These are phyloP conservation scores for Andrena trimmerana DNA, from an alignment of 2,888 invertebrate species.

Conservation along the genomic window DNA sequence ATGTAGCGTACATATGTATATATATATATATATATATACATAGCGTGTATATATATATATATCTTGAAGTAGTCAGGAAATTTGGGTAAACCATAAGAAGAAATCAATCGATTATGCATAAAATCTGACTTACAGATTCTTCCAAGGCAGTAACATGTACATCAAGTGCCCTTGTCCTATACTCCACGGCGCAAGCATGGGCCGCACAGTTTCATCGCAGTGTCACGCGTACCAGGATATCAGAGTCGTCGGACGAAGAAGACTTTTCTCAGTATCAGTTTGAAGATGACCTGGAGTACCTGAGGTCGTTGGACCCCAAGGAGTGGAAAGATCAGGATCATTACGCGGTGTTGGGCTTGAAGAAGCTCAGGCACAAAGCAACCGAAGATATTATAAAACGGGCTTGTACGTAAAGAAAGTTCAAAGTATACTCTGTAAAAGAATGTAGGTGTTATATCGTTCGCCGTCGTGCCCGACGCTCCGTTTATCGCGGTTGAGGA, in stretches of 20 bases:
- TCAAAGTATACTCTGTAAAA: conserved; percentile 63
- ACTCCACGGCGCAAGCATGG: conserved; percentile 82
- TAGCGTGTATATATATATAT: background rate
- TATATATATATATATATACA: background rate
- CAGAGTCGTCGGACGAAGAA: conserved; percentile 79
- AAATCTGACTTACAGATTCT: conserved; percentile 40
- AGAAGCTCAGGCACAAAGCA: conserved; percentile 92
- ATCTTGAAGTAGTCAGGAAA: background rate
- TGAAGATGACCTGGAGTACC: conserved; percentile 92
- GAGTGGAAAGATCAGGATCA: conserved; percentile 99
- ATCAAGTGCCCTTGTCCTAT: conserved; percentile 80
- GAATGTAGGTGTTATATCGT: conserved; percentile 68
- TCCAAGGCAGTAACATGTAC: conserved; percentile 60
- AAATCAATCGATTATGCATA: background rate
- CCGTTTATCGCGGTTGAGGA: conserved; percentile 41
- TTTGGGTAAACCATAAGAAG: too few relatives aligned
- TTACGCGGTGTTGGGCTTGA: conserved; percentile 97
- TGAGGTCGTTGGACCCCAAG: conserved; percentile 96
- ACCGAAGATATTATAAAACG: conserved; percentile 97
- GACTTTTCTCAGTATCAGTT: conserved; percentile 85
- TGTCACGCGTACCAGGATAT: conserved; percentile 66
- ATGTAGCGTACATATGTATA: background rate
- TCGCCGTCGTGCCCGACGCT: conserved; percentile 11
- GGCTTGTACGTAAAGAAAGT: conserved; percentile 90
- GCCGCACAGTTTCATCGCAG: conserved; percentile 79